Percentiles rank a stretch among this genome's conserved stretches.
Evolutionary conservation across 2,888 invertebrate species (phyloP).

Genomic region (Drosophila diplacantha): DNA sequence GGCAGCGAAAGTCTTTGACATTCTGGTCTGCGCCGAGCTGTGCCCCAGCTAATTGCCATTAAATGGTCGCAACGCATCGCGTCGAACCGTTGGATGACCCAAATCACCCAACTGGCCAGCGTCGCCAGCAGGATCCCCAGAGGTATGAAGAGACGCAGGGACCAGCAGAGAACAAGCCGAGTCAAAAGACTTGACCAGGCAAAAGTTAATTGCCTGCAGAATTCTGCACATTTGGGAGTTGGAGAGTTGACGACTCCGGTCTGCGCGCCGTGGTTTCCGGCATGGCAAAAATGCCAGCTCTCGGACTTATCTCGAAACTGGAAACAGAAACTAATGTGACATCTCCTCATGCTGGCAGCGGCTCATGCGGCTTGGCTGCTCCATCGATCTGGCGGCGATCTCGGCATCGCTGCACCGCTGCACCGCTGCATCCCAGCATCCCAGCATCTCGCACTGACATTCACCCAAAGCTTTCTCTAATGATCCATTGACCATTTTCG

Average conservation of each 20-base stretch:
- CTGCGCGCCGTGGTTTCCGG: constrained; percentile 35
- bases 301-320: constrained; percentile 34
- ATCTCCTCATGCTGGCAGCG: constrained; percentile 29
- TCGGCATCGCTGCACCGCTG: not conserved
- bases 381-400: constrained; percentile 43
- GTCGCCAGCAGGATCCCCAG: constrained; percentile 25
- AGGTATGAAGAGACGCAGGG: constrained; percentile 2
- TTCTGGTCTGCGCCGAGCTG: constrained; percentile 17
- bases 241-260: constrained; percentile 21
- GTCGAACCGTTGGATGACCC: constrained; percentile 45
- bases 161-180: constrained; percentile 5
- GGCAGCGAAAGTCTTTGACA: constrained; percentile 38
- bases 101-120: constrained; percentile 30
- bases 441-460: constrained; percentile 52
- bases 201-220: constrained; percentile 50
- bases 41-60: constrained; percentile 43
- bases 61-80: constrained; percentile 44
- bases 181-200: constrained; percentile 36
- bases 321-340: constrained; percentile 40
- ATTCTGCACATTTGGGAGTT: constrained; percentile 46
- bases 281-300: constrained; percentile 30
- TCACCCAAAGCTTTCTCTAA: constrained; percentile 67
- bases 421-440: not conserved
- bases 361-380: constrained; percentile 5
- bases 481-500: constrained; percentile 68